These are phyloP conservation scores for Pithys albifrons DNA, from an alignment of 2,113 vertebrate species.

Conservation along the genomic window DNA sequence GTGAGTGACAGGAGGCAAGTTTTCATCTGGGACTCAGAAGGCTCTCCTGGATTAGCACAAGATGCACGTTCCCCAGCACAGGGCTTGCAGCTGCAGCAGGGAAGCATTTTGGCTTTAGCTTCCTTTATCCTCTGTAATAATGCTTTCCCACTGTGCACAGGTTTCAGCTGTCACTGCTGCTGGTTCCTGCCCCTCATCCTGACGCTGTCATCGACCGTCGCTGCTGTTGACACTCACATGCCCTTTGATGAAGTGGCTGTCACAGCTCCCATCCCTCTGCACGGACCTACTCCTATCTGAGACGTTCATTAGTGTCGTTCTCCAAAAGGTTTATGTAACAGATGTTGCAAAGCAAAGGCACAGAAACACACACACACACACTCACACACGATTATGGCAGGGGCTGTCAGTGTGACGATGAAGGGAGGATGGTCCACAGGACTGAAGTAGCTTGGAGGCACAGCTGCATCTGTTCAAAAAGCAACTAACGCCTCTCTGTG, in stretches of 20 bases:
- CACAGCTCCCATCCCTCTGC: conserved; percentile 4
- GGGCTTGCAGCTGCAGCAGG: not conserved
- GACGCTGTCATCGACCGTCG: conserved; percentile 11
- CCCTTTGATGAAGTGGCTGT: not conserved
- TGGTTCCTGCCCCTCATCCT: not conserved
- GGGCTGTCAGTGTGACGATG: conserved; percentile 25
- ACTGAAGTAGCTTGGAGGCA: conserved; percentile 41
- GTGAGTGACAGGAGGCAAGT: not conserved
- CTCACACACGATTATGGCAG: not conserved
- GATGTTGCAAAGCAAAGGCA: conserved; percentile 49
- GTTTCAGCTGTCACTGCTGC: not conserved
- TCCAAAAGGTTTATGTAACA: conserved; percentile 75
- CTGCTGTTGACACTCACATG: not conserved
- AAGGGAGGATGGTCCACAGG: conserved; percentile 48
- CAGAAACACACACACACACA: conserved; percentile 7
- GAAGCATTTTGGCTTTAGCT: not conserved
- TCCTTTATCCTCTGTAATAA: not conserved
- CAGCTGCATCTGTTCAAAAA: conserved; percentile 12
- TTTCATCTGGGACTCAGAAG: not conserved
- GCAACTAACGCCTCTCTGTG: conserved; percentile 72
- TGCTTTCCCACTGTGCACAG: not conserved
- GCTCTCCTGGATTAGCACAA: not conserved
- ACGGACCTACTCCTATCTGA: conserved; percentile 4
- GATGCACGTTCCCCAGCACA: not conserved
- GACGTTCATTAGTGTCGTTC: conserved; percentile 44